Evolutionary conservation across 2,113 vertebrate species (phyloP), one percentile per base, ranked within the genome.

Genomic region (Sterna hirundo): DNA sequence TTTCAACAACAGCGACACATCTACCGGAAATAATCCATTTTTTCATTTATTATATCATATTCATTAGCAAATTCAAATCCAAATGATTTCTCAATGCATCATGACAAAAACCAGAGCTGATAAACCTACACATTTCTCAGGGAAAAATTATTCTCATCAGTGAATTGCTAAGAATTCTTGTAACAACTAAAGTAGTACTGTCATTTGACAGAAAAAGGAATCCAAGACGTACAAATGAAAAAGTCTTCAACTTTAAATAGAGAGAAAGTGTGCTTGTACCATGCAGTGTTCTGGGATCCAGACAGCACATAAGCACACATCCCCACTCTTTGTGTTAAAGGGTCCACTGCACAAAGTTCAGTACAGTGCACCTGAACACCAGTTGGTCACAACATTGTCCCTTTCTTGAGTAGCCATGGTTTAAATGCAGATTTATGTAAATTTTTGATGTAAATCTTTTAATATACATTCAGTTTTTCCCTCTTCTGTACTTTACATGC

Each of bases 11-110:
- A 72, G 40, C 61, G 71, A 93, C 44, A 71, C 62, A 74, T 69
- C 49, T 71, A 76, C 54, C 44, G 79, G 66, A 95, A 95, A 93
- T 66, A 93, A 86, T 79, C 34, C 23, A 61, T 68, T 36, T 90
- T 85, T 94, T 79, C 42, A 84, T 93, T 81, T 94, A 69, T 87
- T 52, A 22, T 62, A 55, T 65, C 78, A 86, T 55, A 94, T 71
- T 83, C 55, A 85, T 80, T 85, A 82, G 57, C 32, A 87, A 93
- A 94, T 83, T 75, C 70, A 90, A 92, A 70, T 66, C 34, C 34
- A 91, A 89, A 78, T 47, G 6, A 86, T 70, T 93, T 91, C 76
- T 75, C 54, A 71, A 19, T 54, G 27, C 18, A 2, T 81, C 32
- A 40, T 51, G 76, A 85, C 90, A 87, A 36, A 84, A 94, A 88